A percentile compares a stretch with the other conserved stretches of the same genome.
Evolutionary conservation across 2,797 vertebrate species (phyloP).

Genomic region (Sebastes goodei): DNA sequence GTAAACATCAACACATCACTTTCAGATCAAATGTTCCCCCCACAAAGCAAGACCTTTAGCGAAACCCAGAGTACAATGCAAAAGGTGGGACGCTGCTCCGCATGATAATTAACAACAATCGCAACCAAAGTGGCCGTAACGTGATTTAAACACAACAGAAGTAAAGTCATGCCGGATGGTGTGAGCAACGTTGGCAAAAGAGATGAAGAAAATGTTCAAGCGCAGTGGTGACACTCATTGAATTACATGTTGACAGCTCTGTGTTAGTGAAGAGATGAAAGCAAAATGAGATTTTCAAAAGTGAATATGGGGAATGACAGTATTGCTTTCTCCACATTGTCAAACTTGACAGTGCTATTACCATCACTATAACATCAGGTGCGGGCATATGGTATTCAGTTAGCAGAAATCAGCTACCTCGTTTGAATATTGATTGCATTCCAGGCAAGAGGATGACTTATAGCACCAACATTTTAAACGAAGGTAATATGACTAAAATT

Average conservation of each 20-base stretch:
- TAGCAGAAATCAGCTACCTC: conserved; percentile 49
- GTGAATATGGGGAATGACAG: conserved; percentile 75
- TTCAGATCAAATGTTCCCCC: conserved; percentile 35
- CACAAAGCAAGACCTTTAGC: not conserved
- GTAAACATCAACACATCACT: conserved; percentile 51
- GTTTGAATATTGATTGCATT: conserved; percentile 63
- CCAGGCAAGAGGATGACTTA: conserved; percentile 1
- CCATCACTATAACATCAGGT: conserved; percentile 59
- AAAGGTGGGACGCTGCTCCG: not conserved
- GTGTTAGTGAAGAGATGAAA: conserved; percentile 70
- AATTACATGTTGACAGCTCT: conserved; percentile 76
- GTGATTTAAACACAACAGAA: conserved; percentile 35
- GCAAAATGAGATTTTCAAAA: conserved; percentile 80
- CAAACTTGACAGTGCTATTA: conserved; percentile 76
- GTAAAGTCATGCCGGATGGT: conserved; percentile 4
- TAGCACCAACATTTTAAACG: not conserved
- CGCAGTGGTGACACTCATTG: conserved; percentile 68
- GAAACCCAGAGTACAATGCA: not conserved
- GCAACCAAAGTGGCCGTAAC: conserved; percentile 13
- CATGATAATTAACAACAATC: conserved; percentile 30
- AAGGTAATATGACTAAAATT: not conserved
- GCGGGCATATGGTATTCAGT: conserved; percentile 52
- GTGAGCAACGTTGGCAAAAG: conserved; percentile 8
- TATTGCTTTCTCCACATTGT: conserved; percentile 77
- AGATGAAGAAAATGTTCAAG: conserved; percentile 54